These are phyloP conservation scores for Drosophila asahinai DNA, from an alignment of 1,140 invertebrate genomes.

Conservation along the genomic window DNA sequence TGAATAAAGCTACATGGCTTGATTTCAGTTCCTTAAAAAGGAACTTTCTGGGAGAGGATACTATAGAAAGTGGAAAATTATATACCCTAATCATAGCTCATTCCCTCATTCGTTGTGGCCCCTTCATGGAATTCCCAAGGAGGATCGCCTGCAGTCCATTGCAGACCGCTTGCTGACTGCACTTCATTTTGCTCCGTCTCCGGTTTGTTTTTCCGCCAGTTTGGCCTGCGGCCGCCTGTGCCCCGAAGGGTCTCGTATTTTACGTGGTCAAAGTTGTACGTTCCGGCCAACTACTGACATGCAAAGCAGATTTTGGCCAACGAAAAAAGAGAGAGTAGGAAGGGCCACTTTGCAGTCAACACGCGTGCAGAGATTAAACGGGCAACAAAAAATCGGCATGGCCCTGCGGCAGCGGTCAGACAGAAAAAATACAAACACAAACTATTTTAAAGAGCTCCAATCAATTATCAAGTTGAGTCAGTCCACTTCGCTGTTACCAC, in stretches of 20 bases:
- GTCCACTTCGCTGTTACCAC: constrained; percentile 40
- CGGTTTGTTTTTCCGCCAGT: constrained; percentile 23
- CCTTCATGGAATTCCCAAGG: not conserved
- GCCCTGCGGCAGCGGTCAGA: constrained; percentile 36
- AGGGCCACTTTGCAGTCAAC: constrained; percentile 36
- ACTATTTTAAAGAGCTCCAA: constrained; percentile 65
- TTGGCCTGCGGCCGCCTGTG: constrained; percentile 41
- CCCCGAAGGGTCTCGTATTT: constrained; percentile 61
- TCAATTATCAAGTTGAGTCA: constrained; percentile 63
- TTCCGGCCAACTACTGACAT: constrained; percentile 52
- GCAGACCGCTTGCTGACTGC: constrained; percentile 5
- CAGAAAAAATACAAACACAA: constrained; percentile 6
- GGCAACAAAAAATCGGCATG: constrained; percentile 31
- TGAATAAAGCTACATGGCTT: too few species aligned
- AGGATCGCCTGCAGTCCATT: constrained; percentile 7
- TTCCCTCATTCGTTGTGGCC: constrained; percentile 1
- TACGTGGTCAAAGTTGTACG: constrained; percentile 71
- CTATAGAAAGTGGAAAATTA: too few species aligned
- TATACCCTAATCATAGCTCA: not conserved
- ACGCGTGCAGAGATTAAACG: constrained; percentile 59
- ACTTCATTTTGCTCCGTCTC: constrained; percentile 16
- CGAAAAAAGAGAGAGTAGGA: not conserved
- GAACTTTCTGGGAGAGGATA: too few species aligned
- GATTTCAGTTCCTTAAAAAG: too few species aligned
- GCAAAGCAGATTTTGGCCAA: constrained; percentile 53